Conservation (phyloP, 2,888 invertebrate genomes). For the Dorcus parallelipipedus region DNA sequence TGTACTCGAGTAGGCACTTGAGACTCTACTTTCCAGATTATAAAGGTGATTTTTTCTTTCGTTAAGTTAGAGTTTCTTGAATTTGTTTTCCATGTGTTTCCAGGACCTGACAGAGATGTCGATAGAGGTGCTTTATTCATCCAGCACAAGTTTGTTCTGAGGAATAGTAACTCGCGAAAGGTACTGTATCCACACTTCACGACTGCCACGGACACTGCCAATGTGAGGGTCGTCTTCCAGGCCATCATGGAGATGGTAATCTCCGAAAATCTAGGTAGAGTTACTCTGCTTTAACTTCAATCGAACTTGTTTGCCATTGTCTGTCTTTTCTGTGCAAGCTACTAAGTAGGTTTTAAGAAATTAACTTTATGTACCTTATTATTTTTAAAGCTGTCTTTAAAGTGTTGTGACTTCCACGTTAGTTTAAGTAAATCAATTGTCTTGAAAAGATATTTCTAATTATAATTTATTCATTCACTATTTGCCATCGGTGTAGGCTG, state of each 20-base stretch:
- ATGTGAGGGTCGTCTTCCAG: constrained; percentile 64
- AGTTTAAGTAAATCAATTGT: too few species aligned
- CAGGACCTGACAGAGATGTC: constrained; percentile 61
- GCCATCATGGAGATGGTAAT: constrained; percentile 65
- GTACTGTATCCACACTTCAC: constrained; percentile 64
- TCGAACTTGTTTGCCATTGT: neutral
- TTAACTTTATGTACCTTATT: neutral
- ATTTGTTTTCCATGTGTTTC: constrained; percentile 8
- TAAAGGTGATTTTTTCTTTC: constrained; percentile 44
- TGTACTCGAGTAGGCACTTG: constrained; percentile 60
- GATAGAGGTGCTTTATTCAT: constrained; percentile 62
- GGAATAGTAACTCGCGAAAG: constrained; percentile 56
- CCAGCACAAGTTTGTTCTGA: constrained; percentile 58
- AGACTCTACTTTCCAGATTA: constrained; percentile 60
- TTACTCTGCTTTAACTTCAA: constrained; percentile 50
- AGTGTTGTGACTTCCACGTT: too few species aligned
- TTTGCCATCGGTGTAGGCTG: too few species aligned
- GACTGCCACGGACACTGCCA: constrained; percentile 64
- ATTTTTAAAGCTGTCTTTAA: neutral
- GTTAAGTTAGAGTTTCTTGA: neutral
- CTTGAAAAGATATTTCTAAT: too few species aligned
- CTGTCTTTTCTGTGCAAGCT: neutral
- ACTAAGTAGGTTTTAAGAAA: neutral
- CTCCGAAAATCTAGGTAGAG: constrained; percentile 58
- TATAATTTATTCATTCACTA: too few species aligned